Conservation (phyloP, 1,140 invertebrate species). For the Gonioctena quinquepunctata region DNA sequence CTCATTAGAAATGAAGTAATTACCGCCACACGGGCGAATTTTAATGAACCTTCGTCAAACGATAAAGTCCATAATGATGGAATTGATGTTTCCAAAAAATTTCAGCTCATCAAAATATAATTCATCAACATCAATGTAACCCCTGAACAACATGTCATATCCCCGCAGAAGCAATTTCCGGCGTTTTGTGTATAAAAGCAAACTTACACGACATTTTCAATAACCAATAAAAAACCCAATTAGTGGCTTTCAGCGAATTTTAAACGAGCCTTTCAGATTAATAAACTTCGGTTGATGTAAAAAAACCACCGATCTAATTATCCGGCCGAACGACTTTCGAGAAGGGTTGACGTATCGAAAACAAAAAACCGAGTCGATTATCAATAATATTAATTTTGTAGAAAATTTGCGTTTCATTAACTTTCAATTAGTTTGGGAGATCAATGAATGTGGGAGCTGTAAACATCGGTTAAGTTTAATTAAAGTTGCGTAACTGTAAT, state of each 20-base stretch:
- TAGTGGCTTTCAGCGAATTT: background rate
- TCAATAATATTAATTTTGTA: constrained; percentile 19
- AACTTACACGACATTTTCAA: background rate
- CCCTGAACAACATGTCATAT: too few relatives aligned
- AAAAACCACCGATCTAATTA: constrained; percentile 13
- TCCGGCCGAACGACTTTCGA: background rate
- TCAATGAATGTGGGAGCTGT: constrained; percentile 3
- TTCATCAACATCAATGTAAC: too few relatives aligned
- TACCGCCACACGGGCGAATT: too few relatives aligned
- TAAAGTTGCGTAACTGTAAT: constrained; percentile 32
- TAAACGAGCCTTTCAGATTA: background rate
- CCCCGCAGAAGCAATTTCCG: too few relatives aligned
- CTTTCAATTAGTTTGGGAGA: constrained; percentile 27
- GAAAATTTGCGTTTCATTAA: constrained; percentile 27
- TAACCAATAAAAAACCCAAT: constrained; percentile 4
- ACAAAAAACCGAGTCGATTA: constrained; percentile 16
- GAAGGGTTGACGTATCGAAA: constrained; percentile 13
- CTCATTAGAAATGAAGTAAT: too few relatives aligned
- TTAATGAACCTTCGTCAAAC: too few relatives aligned
- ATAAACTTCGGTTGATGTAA: background rate
- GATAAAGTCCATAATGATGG: too few relatives aligned
- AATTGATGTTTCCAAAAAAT: too few relatives aligned
- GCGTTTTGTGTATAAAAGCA: background rate
- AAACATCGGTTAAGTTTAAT: constrained; percentile 32
- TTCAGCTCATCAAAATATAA: too few relatives aligned